Evolutionary conservation across 2,113 vertebrate genomes (phyloP).

Genomic region (Corydoras sp.): DNA sequence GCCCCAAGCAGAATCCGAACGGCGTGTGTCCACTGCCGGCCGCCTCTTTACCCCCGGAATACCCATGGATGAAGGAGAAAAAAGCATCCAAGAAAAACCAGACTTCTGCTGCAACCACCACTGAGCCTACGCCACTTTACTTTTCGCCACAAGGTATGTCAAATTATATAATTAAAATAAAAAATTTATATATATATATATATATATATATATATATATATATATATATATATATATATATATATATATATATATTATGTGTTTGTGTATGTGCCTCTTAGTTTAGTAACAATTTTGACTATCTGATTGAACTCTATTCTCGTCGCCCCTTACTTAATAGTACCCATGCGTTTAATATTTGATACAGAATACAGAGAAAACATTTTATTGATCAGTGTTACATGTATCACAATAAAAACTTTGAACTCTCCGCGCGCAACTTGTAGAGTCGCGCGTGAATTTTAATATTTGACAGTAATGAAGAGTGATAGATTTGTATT

Average conservation of each 20-base stretch:
- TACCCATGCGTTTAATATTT: neutral
- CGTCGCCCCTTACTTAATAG: too few species aligned
- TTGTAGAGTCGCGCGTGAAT: slow-evolving; percentile 82
- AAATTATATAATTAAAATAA: slow-evolving; percentile 42
- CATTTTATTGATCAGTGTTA: too few species aligned
- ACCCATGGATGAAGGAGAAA: slow-evolving; percentile 98
- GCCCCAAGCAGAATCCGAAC: slow-evolving; percentile 77
- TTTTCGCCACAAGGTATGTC: slow-evolving; percentile 88
- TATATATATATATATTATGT: too few species aligned
- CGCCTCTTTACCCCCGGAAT: slow-evolving; percentile 80
- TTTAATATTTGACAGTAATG: slow-evolving; percentile 96
- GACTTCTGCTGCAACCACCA: slow-evolving; percentile 64
- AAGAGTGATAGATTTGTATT: slow-evolving; percentile 94
- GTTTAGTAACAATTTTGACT: too few species aligned
- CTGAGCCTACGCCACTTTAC: slow-evolving; percentile 75
- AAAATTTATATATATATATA: neutral
- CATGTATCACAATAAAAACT: slow-evolving; percentile 51
- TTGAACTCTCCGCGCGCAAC: slow-evolving; percentile 54
- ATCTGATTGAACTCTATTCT: too few species aligned
- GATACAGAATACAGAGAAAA: neutral
- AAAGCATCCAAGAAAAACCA: slow-evolving; percentile 84
- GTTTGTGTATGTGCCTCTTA: too few species aligned
- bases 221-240: too few species aligned
- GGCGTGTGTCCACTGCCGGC: slow-evolving; percentile 76
- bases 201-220: too few species aligned